phyloP scores from a whole-genome alignment of 2,113 vertebrate species.

The Morone saxatilis region DNA sequence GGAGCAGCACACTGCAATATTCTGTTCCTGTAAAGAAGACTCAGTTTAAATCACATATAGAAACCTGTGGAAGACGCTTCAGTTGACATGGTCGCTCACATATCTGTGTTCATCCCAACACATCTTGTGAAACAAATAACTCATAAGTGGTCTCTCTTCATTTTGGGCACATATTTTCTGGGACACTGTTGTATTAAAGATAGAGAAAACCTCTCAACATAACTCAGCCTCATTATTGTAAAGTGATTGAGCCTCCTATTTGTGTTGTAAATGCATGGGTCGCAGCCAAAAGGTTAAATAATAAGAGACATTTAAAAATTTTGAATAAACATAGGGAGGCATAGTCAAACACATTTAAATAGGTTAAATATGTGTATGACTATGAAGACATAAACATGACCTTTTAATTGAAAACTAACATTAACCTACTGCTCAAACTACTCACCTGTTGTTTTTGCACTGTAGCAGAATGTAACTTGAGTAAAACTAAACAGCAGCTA shows the following conservation, averaged over 20 bases:
- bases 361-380: neutral
- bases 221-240: constrained; percentile 1
- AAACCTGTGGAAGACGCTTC: neutral
- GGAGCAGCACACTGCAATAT: neutral
- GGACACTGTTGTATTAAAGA: neutral
- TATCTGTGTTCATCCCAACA: constrained; percentile 1
- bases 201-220: neutral
- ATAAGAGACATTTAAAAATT: neutral
- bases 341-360: constrained; percentile 7
- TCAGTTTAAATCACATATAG: neutral
- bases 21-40: neutral
- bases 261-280: neutral
- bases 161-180: neutral
- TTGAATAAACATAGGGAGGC: neutral
- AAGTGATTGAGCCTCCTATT: neutral
- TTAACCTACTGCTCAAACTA: neutral
- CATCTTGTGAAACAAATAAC: neutral
- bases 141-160: neutral
- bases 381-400: neutral
- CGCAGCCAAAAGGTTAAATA: neutral
- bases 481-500: constrained; percentile 1
- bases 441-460: neutral
- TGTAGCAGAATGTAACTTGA: neutral
- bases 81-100: neutral
- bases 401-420: constrained; percentile 8